phyloP scores from a whole-genome alignment of 2,797 vertebrate species.

The Sebastes trivittatus region DNA sequence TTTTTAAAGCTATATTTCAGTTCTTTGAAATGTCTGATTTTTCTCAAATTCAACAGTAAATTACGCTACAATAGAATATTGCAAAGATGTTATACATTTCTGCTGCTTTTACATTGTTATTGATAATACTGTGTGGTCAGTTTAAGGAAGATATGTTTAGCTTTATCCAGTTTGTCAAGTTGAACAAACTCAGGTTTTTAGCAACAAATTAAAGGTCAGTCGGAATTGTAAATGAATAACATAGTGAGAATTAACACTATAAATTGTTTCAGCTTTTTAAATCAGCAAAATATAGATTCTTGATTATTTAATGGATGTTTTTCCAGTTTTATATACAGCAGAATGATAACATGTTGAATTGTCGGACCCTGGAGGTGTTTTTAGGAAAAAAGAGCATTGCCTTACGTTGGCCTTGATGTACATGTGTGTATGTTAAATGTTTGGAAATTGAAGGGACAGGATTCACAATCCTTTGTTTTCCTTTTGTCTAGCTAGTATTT shows the following conservation, averaged over 20 bases:
- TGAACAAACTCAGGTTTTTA: constrained; percentile 63
- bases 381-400: constrained; percentile 41
- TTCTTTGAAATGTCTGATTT: constrained; percentile 27
- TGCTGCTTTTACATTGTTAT: constrained; percentile 49
- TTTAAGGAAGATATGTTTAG: constrained; percentile 39
- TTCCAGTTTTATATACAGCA: constrained; percentile 26
- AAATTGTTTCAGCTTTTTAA: constrained; percentile 2
- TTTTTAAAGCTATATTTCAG: constrained; percentile 23
- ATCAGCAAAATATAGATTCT: constrained; percentile 18
- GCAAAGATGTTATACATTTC: constrained; percentile 27
- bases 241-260: neutral
- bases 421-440: constrained; percentile 50
- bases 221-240: constrained; percentile 19
- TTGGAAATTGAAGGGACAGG: constrained; percentile 53
- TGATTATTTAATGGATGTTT: constrained; percentile 15
- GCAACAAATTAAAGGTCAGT: constrained; percentile 30
- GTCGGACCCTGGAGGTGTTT: constrained; percentile 16
- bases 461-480: constrained; percentile 31
- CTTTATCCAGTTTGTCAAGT: constrained; percentile 59
- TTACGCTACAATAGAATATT: neutral
- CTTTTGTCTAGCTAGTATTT: constrained; percentile 9
- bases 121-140: constrained; percentile 1
- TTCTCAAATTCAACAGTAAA: constrained; percentile 3
- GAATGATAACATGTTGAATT: neutral
- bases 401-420: constrained; percentile 58